phyloP scores from a whole-genome alignment of 2,888 invertebrate genomes.

The Protula sp. region DNA sequence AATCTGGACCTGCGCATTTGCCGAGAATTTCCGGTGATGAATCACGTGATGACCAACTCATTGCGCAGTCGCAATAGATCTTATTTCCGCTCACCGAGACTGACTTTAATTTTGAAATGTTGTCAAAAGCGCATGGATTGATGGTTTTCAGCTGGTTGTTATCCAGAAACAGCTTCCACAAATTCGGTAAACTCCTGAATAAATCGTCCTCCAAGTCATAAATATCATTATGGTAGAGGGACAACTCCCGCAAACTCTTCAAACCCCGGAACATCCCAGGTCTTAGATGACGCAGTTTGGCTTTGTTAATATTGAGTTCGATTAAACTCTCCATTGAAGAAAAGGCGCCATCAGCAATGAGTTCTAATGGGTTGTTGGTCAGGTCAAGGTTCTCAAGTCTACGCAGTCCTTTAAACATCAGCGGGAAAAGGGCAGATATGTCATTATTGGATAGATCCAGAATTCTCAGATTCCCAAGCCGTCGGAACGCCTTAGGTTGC shows the following conservation, averaged over 20 bases:
- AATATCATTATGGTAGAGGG: constrained; percentile 17
- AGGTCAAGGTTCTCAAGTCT: constrained; percentile 16
- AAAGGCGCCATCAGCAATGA: constrained; percentile 21
- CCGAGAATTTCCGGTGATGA: constrained; percentile 12
- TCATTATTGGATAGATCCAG: constrained; percentile 22
- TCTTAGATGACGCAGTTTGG: constrained; percentile 16
- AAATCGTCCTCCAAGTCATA: constrained; percentile 12
- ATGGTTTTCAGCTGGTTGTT: constrained; percentile 18
- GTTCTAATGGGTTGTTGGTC: constrained; percentile 18
- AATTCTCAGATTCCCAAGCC: constrained; percentile 7
- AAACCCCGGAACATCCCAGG: constrained; percentile 22
- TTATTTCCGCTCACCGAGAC: constrained; percentile 18
- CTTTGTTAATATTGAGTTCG: constrained; percentile 14
- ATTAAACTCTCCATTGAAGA: constrained; percentile 13
- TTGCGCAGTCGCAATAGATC: constrained; percentile 21
- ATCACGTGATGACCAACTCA: constrained; percentile 20
- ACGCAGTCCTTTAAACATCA: constrained; percentile 23
- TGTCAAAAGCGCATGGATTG: constrained; percentile 25
- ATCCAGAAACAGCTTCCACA: constrained; percentile 15
- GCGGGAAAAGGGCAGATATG: constrained; percentile 26
- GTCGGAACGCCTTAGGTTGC: constrained; percentile 19
- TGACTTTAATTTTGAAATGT: constrained; percentile 13
- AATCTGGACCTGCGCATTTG: constrained; percentile 12
- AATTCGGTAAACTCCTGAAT: constrained; percentile 10
- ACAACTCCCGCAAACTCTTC: constrained; percentile 9